A percentile compares a stretch with the other conserved stretches of the same genome.
Evolutionary conservation across 2,888 invertebrate genomes (phyloP).

Genomic region (Scaptomyza flava): DNA sequence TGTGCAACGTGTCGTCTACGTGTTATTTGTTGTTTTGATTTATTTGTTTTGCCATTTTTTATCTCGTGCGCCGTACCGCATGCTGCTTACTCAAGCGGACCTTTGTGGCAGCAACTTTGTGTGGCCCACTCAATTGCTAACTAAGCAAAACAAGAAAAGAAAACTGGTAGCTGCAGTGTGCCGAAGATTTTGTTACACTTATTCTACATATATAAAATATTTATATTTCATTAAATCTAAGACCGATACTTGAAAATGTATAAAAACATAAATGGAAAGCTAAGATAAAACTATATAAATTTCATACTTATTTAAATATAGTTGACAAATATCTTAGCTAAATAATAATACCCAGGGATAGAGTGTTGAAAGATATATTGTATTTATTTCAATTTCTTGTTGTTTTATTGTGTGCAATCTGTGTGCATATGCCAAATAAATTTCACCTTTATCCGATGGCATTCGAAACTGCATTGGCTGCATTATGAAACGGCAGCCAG

Average conservation of each 20-base stretch:
- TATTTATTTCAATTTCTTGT: constrained; percentile 37
- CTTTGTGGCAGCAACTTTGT: constrained; percentile 45
- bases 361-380: constrained; percentile 31
- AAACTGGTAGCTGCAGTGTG: not conserved
- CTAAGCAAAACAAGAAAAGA: constrained; percentile 27
- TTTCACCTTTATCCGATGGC: constrained; percentile 65
- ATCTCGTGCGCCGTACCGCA: constrained; percentile 42
- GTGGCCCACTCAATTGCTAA: constrained; percentile 36
- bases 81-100: constrained; percentile 38
- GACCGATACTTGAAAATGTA: not conserved
- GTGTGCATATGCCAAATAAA: constrained; percentile 47
- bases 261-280: not conserved
- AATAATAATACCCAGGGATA: not conserved
- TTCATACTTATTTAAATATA: not conserved
- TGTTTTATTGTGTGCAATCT: constrained; percentile 29
- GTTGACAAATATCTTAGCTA: too few species aligned
- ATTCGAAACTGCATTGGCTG: constrained; percentile 41
- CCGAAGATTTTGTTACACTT: constrained; percentile 13
- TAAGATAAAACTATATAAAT: too few species aligned
- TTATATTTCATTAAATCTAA: not conserved
- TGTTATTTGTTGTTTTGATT: constrained; percentile 72
- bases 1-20: constrained; percentile 64
- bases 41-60: constrained; percentile 66
- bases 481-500: constrained; percentile 67
- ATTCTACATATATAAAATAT: not conserved